A percentile compares a stretch with the other conserved stretches of the same genome.
Evolutionary conservation across 2,797 vertebrate genomes (phyloP).

Genomic region (Hafferia zeledoni): DNA sequence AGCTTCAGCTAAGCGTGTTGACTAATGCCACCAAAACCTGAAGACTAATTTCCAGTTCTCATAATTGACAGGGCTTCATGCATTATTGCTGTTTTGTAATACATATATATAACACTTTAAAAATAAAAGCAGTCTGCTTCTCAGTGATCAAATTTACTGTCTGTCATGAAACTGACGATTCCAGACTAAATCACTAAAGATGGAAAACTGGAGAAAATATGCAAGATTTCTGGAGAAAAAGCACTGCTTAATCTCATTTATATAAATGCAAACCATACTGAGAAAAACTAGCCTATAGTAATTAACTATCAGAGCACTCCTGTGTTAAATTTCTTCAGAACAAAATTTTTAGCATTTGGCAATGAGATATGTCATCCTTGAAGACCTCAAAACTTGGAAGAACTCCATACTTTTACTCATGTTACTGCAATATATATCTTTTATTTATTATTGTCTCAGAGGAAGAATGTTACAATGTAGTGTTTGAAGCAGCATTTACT

Average conservation of each 20-base stretch:
- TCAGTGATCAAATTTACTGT: neutral
- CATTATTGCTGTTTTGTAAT: conserved; percentile 7
- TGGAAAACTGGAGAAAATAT: conserved; percentile 19
- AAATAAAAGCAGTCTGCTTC: neutral
- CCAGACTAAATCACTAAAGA: neutral
- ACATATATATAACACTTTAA: neutral
- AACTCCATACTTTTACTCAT: conserved; percentile 73
- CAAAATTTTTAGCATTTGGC: conserved; percentile 82
- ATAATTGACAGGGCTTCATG: neutral
- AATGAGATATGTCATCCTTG: conserved; percentile 79
- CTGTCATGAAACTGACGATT: neutral
- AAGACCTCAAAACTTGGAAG: conserved; percentile 85
- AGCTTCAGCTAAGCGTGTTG: neutral
- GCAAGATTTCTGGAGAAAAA: conserved; percentile 1
- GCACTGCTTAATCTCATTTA: conserved; percentile 19
- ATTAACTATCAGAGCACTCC: conserved; percentile 18
- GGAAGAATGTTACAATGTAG: conserved; percentile 86
- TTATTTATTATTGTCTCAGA: conserved; percentile 83
- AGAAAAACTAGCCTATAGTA: neutral
- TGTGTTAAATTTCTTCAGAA: conserved; percentile 83
- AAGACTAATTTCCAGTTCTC: neutral
- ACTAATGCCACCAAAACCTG: neutral
- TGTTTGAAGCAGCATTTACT: conserved; percentile 87
- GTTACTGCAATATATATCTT: conserved; percentile 75
- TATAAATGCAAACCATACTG: conserved; percentile 4